Conservation (phyloP, 2,797 vertebrate genomes). For the Mionectes olivaceus region DNA sequence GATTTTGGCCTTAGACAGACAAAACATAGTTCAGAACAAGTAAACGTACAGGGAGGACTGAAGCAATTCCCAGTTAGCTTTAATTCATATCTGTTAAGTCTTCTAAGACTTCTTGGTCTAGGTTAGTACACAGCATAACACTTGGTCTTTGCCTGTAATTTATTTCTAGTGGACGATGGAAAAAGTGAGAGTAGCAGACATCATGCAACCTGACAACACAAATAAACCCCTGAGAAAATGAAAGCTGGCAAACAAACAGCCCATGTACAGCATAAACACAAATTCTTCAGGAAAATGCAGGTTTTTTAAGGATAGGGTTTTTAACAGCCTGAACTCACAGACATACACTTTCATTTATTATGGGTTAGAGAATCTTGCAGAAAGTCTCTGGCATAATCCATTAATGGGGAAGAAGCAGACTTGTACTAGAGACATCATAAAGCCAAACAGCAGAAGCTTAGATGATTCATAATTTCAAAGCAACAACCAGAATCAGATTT, state of each 20-base stretch:
- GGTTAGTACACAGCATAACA: not conserved
- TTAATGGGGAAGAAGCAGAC: not conserved
- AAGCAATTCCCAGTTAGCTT: not conserved
- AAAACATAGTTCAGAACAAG: not conserved
- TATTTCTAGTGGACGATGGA: not conserved
- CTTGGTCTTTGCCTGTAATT: not conserved
- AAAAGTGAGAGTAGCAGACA: constrained; percentile 2
- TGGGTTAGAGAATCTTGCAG: not conserved
- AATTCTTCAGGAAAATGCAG: not conserved
- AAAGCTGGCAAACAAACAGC: constrained; percentile 8
- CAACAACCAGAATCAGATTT: not conserved
- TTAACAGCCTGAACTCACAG: constrained; percentile 10
- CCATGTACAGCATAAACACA: not conserved
- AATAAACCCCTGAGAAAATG: constrained; percentile 49
- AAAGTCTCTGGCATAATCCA: not conserved
- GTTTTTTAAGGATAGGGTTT: not conserved
- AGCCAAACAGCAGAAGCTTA: not conserved
- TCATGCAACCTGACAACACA: not conserved
- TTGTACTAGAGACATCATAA: not conserved
- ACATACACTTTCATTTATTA: not conserved
- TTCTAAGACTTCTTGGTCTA: not conserved
- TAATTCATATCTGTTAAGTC: not conserved
- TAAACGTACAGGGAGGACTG: not conserved
- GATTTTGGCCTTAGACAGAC: not conserved
- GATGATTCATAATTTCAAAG: not conserved